Evolutionary conservation across 2,888 invertebrate species (phyloP).

Genomic region (Synanthedon andrenaeformis): DNA sequence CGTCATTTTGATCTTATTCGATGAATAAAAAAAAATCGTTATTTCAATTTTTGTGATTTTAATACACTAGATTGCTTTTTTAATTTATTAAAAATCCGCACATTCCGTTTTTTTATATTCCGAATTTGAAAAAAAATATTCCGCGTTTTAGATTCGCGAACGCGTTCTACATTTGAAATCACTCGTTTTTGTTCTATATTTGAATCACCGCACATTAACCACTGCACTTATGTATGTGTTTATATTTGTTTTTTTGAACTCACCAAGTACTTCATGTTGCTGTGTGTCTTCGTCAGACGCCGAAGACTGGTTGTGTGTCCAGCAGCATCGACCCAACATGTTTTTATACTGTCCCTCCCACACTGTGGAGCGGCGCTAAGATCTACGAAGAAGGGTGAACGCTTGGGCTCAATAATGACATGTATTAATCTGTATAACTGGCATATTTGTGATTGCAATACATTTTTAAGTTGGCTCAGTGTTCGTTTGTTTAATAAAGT

Average conservation of each 20-base stretch:
- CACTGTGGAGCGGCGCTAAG: not conserved
- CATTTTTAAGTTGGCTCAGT: constrained; percentile 15
- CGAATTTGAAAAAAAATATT: too few relatives aligned
- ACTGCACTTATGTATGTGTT: constrained; percentile 9
- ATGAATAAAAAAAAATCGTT: too few relatives aligned
- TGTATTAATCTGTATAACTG: constrained; percentile 41
- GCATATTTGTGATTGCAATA: constrained; percentile 22
- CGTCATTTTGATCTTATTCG: too few relatives aligned
- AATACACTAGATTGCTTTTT: too few relatives aligned
- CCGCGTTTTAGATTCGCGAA: too few relatives aligned
- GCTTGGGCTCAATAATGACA: constrained; percentile 39
- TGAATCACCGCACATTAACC: constrained; percentile 12
- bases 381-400: constrained; percentile 32
- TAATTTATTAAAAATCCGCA: too few relatives aligned
- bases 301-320: constrained; percentile 65
- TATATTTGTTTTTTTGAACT: constrained; percentile 23
- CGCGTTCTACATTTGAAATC: not conserved
- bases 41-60: too few relatives aligned
- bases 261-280: constrained; percentile 68
- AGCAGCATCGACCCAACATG: constrained; percentile 22
- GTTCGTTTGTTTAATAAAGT: constrained; percentile 2
- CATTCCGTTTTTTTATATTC: too few relatives aligned
- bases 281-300: constrained; percentile 52
- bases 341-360: constrained; percentile 64
- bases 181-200: not conserved